Evolutionary conservation across 2,113 vertebrate genomes (phyloP).

Genomic region (Setophaga petechia): DNA sequence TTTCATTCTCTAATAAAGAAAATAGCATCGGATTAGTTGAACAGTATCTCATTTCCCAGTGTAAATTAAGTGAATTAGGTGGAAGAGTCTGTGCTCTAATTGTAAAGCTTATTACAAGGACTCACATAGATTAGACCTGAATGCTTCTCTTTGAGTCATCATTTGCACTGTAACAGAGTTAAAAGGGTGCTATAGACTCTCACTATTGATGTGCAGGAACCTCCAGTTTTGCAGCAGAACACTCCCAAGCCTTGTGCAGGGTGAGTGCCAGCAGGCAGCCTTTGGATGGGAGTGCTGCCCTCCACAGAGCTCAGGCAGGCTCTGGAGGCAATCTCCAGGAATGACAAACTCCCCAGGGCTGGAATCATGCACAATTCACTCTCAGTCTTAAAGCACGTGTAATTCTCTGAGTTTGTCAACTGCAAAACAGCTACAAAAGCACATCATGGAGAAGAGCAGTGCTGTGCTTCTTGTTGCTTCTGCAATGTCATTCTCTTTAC

Average conservation of each 20-base stretch:
- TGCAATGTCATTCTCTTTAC: neutral
- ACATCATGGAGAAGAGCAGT: neutral
- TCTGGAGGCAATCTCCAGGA: neutral
- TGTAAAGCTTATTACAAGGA: conserved; percentile 60
- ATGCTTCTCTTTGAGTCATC: conserved; percentile 19
- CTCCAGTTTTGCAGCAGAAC: neutral
- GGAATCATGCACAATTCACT: neutral
- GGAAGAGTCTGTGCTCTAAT: conserved; percentile 52
- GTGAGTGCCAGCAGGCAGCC: neutral
- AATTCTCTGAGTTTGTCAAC: neutral
- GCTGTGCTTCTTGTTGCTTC: neutral
- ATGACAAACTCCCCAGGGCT: neutral
- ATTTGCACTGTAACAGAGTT: neutral
- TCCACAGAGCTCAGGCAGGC: rapidly evolving
- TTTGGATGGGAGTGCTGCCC: neutral
- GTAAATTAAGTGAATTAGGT: conserved; percentile 71
- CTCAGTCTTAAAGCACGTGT: neutral
- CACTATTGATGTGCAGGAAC: rapidly evolving
- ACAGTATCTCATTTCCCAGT: conserved; percentile 60
- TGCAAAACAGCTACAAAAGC: neutral
- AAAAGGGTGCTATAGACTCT: neutral
- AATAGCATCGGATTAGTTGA: conserved; percentile 50
- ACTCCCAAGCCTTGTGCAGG: rapidly evolving
- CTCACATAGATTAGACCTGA: conserved; percentile 40
- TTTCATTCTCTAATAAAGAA: conserved; percentile 59